phyloP scores from a whole-genome alignment of 2,888 invertebrate genomes.

The Flabesymbios commensalis region DNA sequence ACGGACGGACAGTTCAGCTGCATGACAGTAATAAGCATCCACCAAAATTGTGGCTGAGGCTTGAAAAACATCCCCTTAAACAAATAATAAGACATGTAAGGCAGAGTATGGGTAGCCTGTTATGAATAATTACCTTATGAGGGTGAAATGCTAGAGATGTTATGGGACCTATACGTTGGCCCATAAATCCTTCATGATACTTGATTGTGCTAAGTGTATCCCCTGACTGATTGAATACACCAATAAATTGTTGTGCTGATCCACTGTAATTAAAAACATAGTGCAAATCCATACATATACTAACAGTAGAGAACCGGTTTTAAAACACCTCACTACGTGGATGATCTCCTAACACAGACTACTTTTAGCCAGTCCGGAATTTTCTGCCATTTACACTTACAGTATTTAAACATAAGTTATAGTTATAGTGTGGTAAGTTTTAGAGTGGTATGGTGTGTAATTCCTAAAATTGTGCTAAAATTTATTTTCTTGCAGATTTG shows the following conservation, averaged over 20 bases:
- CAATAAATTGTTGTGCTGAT: constrained; percentile 70
- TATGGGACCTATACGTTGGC: constrained; percentile 82
- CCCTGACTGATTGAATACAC: constrained; percentile 67
- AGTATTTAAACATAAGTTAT: too few relatives aligned
- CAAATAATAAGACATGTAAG: too few relatives aligned
- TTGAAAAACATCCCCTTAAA: too few relatives aligned
- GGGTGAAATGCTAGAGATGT: constrained; percentile 90
- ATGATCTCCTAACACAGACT: not conserved
- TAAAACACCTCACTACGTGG: constrained; percentile 7
- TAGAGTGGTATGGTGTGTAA: too few relatives aligned
- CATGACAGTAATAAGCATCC: too few relatives aligned
- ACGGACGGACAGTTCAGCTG: too few relatives aligned
- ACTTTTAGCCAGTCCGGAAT: not conserved
- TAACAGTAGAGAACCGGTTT: constrained; percentile 15
- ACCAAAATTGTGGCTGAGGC: too few relatives aligned
- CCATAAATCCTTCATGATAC: constrained; percentile 89
- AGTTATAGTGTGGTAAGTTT: too few relatives aligned
- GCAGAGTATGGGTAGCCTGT: not conserved
- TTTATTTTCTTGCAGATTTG: too few relatives aligned
- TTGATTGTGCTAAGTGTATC: constrained; percentile 77
- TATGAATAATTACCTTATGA: constrained; percentile 66
- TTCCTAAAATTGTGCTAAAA: too few relatives aligned
- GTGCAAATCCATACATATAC: not conserved
- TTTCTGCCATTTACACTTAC: too few relatives aligned
- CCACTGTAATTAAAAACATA: constrained; percentile 46